These are phyloP conservation scores for Penaeus vannamei DNA, from an alignment of 1,140 invertebrate species.

Conservation along the genomic window DNA sequence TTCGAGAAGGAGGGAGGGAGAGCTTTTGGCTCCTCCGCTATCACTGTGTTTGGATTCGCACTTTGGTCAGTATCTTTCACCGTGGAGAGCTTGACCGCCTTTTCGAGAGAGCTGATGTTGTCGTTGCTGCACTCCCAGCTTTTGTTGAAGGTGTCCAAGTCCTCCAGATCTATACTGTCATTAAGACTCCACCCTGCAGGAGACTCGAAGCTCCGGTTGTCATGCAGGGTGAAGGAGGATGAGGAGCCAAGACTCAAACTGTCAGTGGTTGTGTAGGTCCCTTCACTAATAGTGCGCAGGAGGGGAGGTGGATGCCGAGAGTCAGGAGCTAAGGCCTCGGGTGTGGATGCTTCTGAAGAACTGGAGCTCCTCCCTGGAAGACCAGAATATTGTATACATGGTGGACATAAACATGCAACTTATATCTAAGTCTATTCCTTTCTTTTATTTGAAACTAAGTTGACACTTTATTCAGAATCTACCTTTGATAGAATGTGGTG, in stretches of 20 bases:
- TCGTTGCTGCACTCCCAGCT: neutral
- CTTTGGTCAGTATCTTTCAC: slow-evolving; percentile 2
- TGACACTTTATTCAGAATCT: too few species aligned
- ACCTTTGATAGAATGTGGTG: too few species aligned
- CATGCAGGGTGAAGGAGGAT: neutral
- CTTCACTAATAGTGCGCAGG: slow-evolving; percentile 74
- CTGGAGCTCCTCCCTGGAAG: slow-evolving; percentile 74
- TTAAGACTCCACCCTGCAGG: neutral
- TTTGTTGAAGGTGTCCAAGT: neutral
- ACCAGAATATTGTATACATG: neutral
- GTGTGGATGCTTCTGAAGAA: slow-evolving; percentile 77
- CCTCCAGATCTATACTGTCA: neutral
- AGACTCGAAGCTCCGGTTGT: slow-evolving; percentile 29
- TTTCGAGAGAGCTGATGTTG: too few species aligned
- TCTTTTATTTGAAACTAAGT: too few species aligned
- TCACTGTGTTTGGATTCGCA: neutral
- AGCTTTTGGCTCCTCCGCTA: slow-evolving; percentile 22
- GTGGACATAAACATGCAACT: neutral
- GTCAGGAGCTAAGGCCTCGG: slow-evolving; percentile 72
- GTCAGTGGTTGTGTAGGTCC: slow-evolving; percentile 48
- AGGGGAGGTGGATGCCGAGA: slow-evolving; percentile 67
- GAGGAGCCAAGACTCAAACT: slow-evolving; percentile 22
- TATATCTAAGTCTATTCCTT: neutral
- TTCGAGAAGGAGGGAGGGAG: slow-evolving; percentile 17
- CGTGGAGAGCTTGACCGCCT: too few species aligned